Conservation (phyloP, 2,113 vertebrate genomes). For the Galemys pyrenaicus region DNA sequence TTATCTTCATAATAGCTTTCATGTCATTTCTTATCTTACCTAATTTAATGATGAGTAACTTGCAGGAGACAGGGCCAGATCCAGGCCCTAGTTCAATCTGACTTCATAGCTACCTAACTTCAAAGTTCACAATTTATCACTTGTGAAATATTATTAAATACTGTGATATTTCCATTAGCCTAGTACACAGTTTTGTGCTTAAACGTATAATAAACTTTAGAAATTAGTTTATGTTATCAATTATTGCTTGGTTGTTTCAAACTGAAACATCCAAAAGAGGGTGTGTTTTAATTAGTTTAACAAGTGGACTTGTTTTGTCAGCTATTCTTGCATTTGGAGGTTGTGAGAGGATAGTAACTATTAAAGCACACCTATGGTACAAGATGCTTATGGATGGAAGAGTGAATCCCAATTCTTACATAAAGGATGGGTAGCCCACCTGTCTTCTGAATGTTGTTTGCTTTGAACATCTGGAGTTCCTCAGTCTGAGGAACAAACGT, state of each 20-base stretch:
- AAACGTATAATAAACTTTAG: background rate
- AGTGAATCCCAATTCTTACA: background rate
- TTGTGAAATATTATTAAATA: background rate
- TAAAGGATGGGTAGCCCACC: background rate
- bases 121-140: background rate
- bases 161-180: background rate
- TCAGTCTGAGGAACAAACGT: constrained; percentile 75
- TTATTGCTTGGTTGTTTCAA: background rate
- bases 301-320: background rate
- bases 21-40: background rate
- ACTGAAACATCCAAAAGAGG: background rate
- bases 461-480: constrained; percentile 62
- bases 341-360: background rate
- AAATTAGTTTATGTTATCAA: background rate
- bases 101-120: background rate
- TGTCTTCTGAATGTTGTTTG: constrained; percentile 50
- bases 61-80: background rate
- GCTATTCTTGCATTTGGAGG: background rate
- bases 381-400: background rate
- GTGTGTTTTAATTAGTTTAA: constrained; percentile 25
- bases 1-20: background rate
- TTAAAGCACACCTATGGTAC: background rate
- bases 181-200: background rate
- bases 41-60: background rate
- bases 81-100: background rate